These are phyloP conservation scores for Allygus modestus DNA, from an alignment of 2,888 invertebrate species.

Conservation along the genomic window DNA sequence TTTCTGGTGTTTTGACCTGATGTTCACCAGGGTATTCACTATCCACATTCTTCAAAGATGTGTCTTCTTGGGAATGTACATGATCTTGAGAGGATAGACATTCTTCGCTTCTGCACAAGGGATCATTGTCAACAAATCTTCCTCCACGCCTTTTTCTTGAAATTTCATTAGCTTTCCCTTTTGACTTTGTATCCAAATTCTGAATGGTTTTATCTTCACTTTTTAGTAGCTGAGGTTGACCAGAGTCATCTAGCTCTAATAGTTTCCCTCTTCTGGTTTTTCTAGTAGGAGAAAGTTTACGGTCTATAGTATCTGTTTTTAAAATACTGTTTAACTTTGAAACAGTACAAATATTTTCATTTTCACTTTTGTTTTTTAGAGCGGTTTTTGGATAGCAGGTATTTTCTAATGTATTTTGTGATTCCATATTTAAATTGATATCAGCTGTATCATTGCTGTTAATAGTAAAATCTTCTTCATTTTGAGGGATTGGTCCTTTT, in stretches of 20 bases:
- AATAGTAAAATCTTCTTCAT: neutral
- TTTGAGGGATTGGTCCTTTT: neutral
- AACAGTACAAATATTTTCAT: neutral
- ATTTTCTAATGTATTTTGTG: neutral
- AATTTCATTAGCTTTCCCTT: neutral
- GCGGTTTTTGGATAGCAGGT: neutral
- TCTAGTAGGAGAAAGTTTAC: neutral
- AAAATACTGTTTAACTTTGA: neutral
- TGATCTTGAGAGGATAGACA: neutral
- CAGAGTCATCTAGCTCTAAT: neutral
- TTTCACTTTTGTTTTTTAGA: neutral
- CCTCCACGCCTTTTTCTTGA: neutral
- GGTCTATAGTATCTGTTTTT: neutral
- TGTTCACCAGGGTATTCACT: too few species aligned
- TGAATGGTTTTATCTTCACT: neutral
- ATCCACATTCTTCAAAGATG: neutral
- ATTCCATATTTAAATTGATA: neutral
- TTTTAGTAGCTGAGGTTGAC: neutral
- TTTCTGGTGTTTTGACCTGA: too few species aligned
- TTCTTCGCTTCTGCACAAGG: neutral
- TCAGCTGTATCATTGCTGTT: neutral
- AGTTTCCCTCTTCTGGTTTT: conserved; percentile 7
- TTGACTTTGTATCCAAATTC: neutral
- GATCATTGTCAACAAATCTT: neutral
- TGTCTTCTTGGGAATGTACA: neutral